A percentile compares a stretch with the other conserved stretches of the same genome.
phyloP scores from a whole-genome alignment of 2,113 vertebrate genomes.

The Scalopus aquaticus region DNA sequence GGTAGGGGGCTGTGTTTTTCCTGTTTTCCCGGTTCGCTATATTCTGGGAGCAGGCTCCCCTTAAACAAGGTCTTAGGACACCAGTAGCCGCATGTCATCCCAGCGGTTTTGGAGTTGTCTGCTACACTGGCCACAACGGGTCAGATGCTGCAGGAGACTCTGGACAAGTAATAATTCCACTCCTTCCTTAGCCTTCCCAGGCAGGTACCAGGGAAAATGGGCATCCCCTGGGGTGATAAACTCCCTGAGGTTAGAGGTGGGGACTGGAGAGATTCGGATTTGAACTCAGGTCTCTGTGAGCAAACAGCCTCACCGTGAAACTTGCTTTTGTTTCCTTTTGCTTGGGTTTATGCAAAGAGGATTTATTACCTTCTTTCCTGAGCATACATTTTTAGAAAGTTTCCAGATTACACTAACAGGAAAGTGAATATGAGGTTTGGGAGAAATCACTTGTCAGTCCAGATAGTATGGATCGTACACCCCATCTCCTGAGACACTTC shows the following conservation, averaged over 20 bases:
- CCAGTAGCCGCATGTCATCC: neutral
- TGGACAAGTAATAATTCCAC: neutral
- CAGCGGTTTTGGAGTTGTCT: neutral
- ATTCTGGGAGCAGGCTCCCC: too few relatives aligned
- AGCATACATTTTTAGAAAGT: neutral
- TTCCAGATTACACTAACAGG: neutral
- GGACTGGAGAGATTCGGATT: neutral
- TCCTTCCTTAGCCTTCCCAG: neutral
- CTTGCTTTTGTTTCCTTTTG: neutral
- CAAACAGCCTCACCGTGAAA: neutral
- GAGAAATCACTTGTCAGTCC: slow-evolving; percentile 71
- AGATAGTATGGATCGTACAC: slow-evolving; percentile 65
- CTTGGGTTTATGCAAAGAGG: neutral
- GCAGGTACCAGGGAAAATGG: too few relatives aligned
- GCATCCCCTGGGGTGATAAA: neutral
- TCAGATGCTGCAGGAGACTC: neutral
- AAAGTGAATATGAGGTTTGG: slow-evolving; percentile 49
- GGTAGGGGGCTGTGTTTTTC: too few relatives aligned
- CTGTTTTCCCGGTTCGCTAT: too few relatives aligned
- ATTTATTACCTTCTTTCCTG: neutral
- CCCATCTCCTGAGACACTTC: slow-evolving; percentile 59
- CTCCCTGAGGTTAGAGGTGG: neutral
- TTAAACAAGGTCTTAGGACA: neutral
- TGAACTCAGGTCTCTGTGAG: neutral
- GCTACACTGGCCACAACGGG: too few relatives aligned